A percentile compares a stretch with the other conserved stretches of the same genome.
phyloP scores from a whole-genome alignment of 2,113 vertebrate genomes.

The Telmatochromis sp. region DNA sequence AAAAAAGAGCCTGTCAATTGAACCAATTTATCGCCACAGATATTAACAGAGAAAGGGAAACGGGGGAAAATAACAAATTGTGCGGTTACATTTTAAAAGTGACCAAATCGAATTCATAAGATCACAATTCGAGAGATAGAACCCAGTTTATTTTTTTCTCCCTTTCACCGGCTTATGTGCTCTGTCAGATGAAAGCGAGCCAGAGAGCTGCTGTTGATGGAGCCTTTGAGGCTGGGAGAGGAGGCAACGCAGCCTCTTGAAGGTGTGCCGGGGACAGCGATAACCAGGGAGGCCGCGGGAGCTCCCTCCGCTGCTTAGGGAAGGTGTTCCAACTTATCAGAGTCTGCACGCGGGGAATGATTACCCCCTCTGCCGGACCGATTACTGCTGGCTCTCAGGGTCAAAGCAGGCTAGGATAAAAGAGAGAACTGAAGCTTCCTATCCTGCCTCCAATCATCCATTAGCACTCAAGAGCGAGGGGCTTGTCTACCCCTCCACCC shows the following conservation, averaged over 20 bases:
- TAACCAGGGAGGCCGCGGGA: conserved; percentile 83
- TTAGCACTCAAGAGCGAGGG: conserved; percentile 81
- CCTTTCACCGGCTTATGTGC: conserved; percentile 90
- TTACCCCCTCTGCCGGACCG: conserved; percentile 90
- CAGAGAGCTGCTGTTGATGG: conserved; percentile 87
- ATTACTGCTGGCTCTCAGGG: conserved; percentile 88
- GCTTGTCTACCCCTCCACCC: conserved; percentile 60
- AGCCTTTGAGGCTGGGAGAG: conserved; percentile 85
- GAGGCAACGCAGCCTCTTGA: conserved; percentile 84
- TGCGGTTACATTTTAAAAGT: conserved; percentile 80
- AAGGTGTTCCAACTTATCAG: conserved; percentile 98
- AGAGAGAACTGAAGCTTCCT: conserved; percentile 90
- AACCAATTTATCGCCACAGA: conserved; percentile 69
- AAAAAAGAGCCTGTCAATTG: conserved; percentile 52
- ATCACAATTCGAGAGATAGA: conserved; percentile 91
- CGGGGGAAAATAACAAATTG: conserved; percentile 69
- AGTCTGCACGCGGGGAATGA: conserved; percentile 96
- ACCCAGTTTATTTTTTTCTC: conserved; percentile 67
- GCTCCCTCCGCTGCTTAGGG: conserved; percentile 81
- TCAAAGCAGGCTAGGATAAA: conserved; percentile 95
- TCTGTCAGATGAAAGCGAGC: conserved; percentile 96
- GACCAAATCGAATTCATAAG: conserved; percentile 94
- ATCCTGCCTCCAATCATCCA: conserved; percentile 90
- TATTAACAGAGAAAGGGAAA: conserved; percentile 67
- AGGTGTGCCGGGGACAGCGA: conserved; percentile 86